phyloP scores from a whole-genome alignment of 2,797 vertebrate genomes.

The Enteromius thamalakanensis region DNA sequence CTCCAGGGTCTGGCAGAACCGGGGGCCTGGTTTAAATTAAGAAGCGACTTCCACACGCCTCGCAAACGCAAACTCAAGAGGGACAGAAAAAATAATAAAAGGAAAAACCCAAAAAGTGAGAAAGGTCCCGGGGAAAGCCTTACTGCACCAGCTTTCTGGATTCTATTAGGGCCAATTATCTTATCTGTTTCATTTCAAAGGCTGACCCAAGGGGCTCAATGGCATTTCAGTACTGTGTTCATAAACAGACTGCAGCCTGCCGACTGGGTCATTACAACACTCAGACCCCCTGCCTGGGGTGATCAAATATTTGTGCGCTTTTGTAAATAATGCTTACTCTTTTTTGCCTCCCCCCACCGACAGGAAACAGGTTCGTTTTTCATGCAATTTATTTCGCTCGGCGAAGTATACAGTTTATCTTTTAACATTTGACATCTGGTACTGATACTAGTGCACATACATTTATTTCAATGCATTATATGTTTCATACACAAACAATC shows the following conservation, averaged over 20 bases:
- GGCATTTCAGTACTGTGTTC: slow-evolving; percentile 89
- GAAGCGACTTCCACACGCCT: slow-evolving; percentile 89
- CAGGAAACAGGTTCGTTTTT: slow-evolving; percentile 83
- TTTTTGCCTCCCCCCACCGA: slow-evolving; percentile 70
- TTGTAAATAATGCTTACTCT: slow-evolving; percentile 96
- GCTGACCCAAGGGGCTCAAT: slow-evolving; percentile 94
- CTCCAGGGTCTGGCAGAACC: slow-evolving; percentile 80
- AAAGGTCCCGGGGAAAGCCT: slow-evolving; percentile 73
- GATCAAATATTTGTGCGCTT: slow-evolving; percentile 99
- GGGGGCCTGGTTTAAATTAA: slow-evolving; percentile 98
- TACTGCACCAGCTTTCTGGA: slow-evolving; percentile 88
- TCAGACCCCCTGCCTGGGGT: slow-evolving; percentile 91
- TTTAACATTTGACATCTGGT: slow-evolving; percentile 39
- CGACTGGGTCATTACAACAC: slow-evolving; percentile 97
- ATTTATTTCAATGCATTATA: slow-evolving; percentile 35
- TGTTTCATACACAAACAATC: slow-evolving; percentile 21
- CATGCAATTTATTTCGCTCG: slow-evolving; percentile 53
- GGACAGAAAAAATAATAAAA: slow-evolving; percentile 74
- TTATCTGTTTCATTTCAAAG: slow-evolving; percentile 99
- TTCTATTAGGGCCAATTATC: slow-evolving; percentile 99
- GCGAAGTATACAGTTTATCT: slow-evolving; percentile 13
- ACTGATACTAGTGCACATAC: slow-evolving; percentile 8
- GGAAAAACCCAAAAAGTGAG: slow-evolving; percentile 53
- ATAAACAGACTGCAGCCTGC: slow-evolving; percentile 86
- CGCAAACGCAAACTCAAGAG: slow-evolving; percentile 95